Base-by-base conservation (phyloP, 2,888 invertebrate genomes). In the Oeneis ivallda region DNA sequence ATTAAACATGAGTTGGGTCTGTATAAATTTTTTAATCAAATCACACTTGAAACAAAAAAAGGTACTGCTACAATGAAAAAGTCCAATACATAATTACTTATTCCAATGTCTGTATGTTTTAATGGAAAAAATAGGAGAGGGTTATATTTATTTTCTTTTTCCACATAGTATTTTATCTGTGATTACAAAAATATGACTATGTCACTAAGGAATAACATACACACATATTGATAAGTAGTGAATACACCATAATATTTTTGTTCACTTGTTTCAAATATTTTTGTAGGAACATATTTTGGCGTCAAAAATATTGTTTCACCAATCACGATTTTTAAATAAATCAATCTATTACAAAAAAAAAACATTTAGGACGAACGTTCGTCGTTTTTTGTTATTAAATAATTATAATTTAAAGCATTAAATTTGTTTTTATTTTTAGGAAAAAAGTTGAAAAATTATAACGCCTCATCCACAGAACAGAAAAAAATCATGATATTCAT, bases 111-210 rank as follows among this genome's bases (percentile, higher is more conserved):
- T 41, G 19, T 32, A 6, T 56, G 7, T 19, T 13, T 17, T 10
- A 9, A 17, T 37, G 15, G 15, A 17, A 54, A 54, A 54, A 37
- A 39, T 26, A 54, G 15, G 34, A 17, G 37, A 37, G 10, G 10
- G 17, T 37, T 37, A 37, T 37, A 37, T 7, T 32, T 43, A 19
- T 32, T 34, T 49, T 11, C 11, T n/a, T 37, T 49, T 61, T 26
- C 52, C 52, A 52, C 49, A 39, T n/a, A 41, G n/a, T n/a, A n/a
- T n/a, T n/a, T 60, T 15, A 58, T 6, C 77, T 68, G 80, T 81
- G 82, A 83, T 86, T 89, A 89, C 81, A 90, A 89, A 90, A 89
- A 89, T 89, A 90, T 83, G 82, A 82, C 85, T 85, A 87, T 64
- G 68, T 68, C 32, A 53, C 81, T 86, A 87, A 77, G 75, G 79